Base-by-base conservation (phyloP, 2,888 invertebrate species). In the Anorthoa munda region DNA sequence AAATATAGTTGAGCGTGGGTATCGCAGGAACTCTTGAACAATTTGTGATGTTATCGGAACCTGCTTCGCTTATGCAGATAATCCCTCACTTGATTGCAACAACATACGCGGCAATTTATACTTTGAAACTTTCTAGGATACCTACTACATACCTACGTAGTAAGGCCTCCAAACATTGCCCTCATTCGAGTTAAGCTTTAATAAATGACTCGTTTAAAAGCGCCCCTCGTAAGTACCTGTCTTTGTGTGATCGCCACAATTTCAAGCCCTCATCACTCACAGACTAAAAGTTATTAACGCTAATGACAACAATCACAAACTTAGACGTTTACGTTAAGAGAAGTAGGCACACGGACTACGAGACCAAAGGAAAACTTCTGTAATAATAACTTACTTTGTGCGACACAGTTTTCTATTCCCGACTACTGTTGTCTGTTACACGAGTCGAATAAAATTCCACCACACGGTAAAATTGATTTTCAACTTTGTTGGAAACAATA, bases 241-340 rank as follows among this genome's bases (percentile, higher is more conserved):
- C 60, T 81, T 81, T 60, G 72, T 84, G 71, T 66, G 46, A 50
- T 53, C 50, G 4, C 51, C 23, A 60, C 45, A 70, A 70, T 67
- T 61, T 69, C 21, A 63, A 59, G 59, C 71, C 69, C 48, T 64
- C 73, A 82, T 83, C 65, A 70, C 50, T 72, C 56, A 56, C 55
- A 48, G 61, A 60, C 63, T 56, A 39, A 63, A 72, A 71, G 70
- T 76, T 75, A 73, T 76, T 82, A 75, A 48, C 59, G 11, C 26
- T 77, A 77, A 82, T 73, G 75, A 72, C 66, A 65, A 72, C 72
- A 79, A 84, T 86, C 72, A 77, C 64, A 69, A 81, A 82, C 84
- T 71, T 86, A 12, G 31, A 55, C 70, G 55, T 76, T 79, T 60
- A 72, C 66, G n/a, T 53, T 39, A 68, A 73, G n/a, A 65, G 59